phyloP scores from a whole-genome alignment of 2,888 invertebrate genomes.

The Archips crataeganus region DNA sequence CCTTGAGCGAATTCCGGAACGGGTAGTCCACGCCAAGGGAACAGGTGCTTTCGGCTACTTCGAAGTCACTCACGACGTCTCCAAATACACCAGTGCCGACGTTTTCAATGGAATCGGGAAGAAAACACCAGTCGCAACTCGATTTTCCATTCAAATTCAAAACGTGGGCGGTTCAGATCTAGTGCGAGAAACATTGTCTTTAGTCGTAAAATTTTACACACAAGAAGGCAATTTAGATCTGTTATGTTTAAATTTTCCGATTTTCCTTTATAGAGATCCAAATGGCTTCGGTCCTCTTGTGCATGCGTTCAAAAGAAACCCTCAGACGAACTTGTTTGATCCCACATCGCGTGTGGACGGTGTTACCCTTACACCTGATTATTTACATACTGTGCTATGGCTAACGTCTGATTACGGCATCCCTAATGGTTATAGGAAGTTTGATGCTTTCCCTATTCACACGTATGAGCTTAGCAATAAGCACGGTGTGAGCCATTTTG shows the following conservation, averaged over 20 bases:
- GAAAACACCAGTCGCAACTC: constrained; percentile 89
- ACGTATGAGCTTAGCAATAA: constrained; percentile 94
- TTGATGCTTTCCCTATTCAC: constrained; percentile 96
- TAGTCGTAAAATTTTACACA: constrained; percentile 67
- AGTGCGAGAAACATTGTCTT: constrained; percentile 88
- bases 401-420: constrained; percentile 94
- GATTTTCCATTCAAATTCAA: constrained; percentile 92
- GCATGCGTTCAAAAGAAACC: constrained; percentile 85
- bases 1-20: constrained; percentile 95
- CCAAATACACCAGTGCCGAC: constrained; percentile 90
- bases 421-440: constrained; percentile 94
- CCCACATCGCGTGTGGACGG: constrained; percentile 81
- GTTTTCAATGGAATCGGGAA: constrained; percentile 91
- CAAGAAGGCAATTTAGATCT: constrained; percentile 61
- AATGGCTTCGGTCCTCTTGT: constrained; percentile 80
- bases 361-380: constrained; percentile 84
- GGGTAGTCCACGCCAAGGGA: constrained; percentile 97
- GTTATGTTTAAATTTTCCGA: constrained; percentile 81
- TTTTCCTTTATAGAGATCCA: constrained; percentile 85
- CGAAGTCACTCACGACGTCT: constrained; percentile 93
- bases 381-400: constrained; percentile 90
- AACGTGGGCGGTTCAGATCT: constrained; percentile 94
- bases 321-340: constrained; percentile 73
- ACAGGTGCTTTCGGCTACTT: constrained; percentile 94
- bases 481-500: constrained; percentile 88